These are phyloP conservation scores for Callaeas wilsoni DNA, from an alignment of 2,113 vertebrate genomes.

Conservation along the genomic window DNA sequence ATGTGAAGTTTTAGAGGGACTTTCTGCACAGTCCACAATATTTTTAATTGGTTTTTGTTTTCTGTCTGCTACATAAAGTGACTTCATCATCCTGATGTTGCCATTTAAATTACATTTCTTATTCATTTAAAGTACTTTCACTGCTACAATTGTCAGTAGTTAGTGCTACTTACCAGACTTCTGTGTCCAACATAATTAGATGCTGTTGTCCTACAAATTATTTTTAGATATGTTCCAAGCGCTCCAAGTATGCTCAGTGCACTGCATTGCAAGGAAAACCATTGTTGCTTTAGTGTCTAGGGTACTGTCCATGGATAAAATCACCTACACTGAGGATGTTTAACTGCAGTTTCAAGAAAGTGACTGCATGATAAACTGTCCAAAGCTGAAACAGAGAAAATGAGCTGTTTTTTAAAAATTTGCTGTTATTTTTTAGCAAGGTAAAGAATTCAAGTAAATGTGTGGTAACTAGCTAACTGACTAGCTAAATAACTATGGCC, in stretches of 20 bases:
- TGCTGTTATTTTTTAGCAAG: neutral
- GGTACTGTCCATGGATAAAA: neutral
- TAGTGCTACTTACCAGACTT: neutral
- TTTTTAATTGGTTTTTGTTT: slow-evolving; percentile 44
- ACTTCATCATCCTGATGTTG: neutral
- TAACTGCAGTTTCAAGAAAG: neutral
- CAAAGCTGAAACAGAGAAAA: neutral
- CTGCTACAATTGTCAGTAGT: neutral
- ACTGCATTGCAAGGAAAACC: neutral
- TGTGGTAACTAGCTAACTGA: neutral
- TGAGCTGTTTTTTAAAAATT: neutral
- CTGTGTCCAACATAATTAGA: neutral
- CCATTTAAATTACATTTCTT: slow-evolving; percentile 29
- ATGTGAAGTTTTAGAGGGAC: neutral
- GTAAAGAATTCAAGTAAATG: neutral
- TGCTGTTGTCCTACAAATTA: slow-evolving; percentile 34
- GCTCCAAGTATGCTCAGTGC: neutral
- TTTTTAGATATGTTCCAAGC: slow-evolving; percentile 13
- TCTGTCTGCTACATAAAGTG: neutral
- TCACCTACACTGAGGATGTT: neutral
- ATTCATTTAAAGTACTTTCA: neutral
- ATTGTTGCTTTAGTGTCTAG: neutral
- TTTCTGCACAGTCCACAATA: neutral
- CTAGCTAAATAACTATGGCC: neutral
- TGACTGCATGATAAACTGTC: neutral